Base-by-base conservation (phyloP, 2,888 invertebrate species). In the Monopis laevigella region DNA sequence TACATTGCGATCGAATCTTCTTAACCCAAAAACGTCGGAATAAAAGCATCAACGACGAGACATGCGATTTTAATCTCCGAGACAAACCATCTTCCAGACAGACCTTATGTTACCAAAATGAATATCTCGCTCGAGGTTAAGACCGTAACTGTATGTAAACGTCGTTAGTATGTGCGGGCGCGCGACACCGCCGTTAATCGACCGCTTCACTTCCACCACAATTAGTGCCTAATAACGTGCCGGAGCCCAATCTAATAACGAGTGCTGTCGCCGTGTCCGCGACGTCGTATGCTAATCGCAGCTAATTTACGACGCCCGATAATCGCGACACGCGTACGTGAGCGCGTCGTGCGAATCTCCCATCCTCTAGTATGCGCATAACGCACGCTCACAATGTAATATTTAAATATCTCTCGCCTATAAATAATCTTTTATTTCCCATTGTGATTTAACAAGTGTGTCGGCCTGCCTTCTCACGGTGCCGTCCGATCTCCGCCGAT, bases 251-350 rank as follows among this genome's bases (percentile, higher is more conserved):
- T 68, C 71, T 72, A 75, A 74, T 69, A 68, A 62, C 60, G 61
- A 65, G 59, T 55, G 52, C 47, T 52, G 59, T 61, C 65, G 66
- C 59, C 67, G 54, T 58, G 66, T 63, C 59, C 71, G 71, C 74
- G 73, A 70, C 67, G n/a, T n/a, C 16, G 27, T 73, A 80, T 77
- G 78, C 67, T 73, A 80, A 80, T 77, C 68, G 58, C 55, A 55
- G 46, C 69, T 75, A 70, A 74, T 75, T 77, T 80, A 77, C 74
- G 72, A 73, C 59, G 64, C 54, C 52, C 65, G 73, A 72, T 75
- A 74, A 78, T 78, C 75, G 77, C 75, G 70, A 72, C 63, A 62
- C 50, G 62, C 56, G 71, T 71, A 74, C 77, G 77, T 77, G 75
- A 71, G 65, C 62, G 68, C 72, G 72, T 68, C 71, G 70, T 66